Evolutionary conservation across 2,888 invertebrate species (phyloP).

Genomic region (Caenorhabditis afra): DNA sequence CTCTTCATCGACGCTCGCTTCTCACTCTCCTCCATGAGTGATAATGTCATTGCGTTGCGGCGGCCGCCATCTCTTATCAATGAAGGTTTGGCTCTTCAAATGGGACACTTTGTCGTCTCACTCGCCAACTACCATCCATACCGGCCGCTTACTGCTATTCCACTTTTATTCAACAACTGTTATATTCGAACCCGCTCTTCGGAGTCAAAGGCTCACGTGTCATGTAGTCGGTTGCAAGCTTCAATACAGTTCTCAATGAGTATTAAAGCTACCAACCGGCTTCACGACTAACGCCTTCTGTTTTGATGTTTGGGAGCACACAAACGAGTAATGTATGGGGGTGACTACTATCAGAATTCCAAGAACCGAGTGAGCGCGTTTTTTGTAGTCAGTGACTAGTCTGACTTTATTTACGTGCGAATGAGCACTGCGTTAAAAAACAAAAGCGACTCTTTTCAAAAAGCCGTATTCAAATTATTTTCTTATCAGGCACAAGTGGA

Average conservation of each 20-base stretch:
- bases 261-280: conserved; percentile 59
- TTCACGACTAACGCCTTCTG: conserved; percentile 16
- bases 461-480: no score
- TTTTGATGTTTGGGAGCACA: neutral
- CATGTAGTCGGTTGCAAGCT: conserved; percentile 52
- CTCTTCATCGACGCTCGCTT: conserved; percentile 3
- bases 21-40: conserved; percentile 25
- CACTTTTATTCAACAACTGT: no score
- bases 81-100: conserved; percentile 9
- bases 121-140: neutral
- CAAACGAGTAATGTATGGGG: no score
- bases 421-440: no score
- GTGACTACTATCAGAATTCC: no score
- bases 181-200: conserved; percentile 1
- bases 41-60: conserved; percentile 12
- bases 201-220: neutral
- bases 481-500: no score
- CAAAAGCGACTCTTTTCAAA: no score
- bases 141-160: neutral
- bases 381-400: no score
- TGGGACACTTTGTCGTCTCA: neutral
- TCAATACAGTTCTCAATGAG: conserved; percentile 31
- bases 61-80: conserved; percentile 48
- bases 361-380: no score
- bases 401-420: no score